Evolutionary conservation across 1,140 invertebrate genomes (phyloP), one percentile per base, ranked within the genome.

Genomic region (Centruroides vittatus): DNA sequence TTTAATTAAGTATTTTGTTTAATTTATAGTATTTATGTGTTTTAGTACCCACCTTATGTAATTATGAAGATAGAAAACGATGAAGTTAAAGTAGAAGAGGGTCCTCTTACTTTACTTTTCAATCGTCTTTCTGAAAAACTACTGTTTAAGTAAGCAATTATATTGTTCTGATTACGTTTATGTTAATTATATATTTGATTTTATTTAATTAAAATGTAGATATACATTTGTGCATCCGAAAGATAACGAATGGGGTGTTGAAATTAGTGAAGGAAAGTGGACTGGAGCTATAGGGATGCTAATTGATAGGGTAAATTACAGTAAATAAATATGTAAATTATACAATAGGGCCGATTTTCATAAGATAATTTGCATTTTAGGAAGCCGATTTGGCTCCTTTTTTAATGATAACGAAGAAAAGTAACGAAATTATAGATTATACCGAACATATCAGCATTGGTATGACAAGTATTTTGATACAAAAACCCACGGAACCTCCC

Each of bases 171-270:
- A 23, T 23, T 23, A 23, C 23, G 1, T 23, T 23, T 23, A 23
- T 23, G 23, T 23, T 23, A 23, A 23, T 23, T 23, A 23, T 23
- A 23, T 23, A 23, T 23, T 23, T 23, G 2, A 23, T 23, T 23
- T 2, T 23, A 23, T 23, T 23, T 23, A 41, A 41, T 8, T 51
- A 51, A 13, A 41, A 8, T 55, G 6, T 48, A 64, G 62, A 12
- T 61, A 61, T 36, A 41, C 50, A 55, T 55, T 59, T 11, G 4
- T 58, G 0, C 10, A 1, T 9, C 62, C 62, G 9, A 56, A 61
- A 23, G 62, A 64, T 35, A 64, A 64, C n/a, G 62, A 64, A 56
- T 64, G 62, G 62, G 62, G 62, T 47, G 59, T 64, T 6, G 7
- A 35, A 11, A 46, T 58, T 6, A 34, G 35, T 0, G 35, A 54